Evolutionary conservation across 2,113 vertebrate species (phyloP).

Genomic region (Pterocles gutturalis): DNA sequence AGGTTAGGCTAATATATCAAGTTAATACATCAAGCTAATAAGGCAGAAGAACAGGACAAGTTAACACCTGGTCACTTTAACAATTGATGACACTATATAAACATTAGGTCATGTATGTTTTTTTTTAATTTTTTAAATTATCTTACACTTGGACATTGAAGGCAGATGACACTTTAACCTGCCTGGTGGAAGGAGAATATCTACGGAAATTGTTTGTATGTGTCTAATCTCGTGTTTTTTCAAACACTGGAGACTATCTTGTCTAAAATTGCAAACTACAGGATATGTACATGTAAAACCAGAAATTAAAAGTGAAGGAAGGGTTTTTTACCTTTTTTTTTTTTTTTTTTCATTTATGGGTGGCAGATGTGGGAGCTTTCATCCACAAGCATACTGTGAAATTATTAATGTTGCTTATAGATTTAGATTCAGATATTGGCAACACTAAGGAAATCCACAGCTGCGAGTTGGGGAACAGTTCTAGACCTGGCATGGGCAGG

Average conservation of each 20-base stretch:
- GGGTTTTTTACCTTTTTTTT: rapidly evolving
- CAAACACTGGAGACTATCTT: neutral
- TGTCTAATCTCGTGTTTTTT: neutral
- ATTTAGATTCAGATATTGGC: neutral
- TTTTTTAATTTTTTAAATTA: neutral
- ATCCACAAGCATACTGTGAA: neutral
- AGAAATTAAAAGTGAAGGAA: neutral
- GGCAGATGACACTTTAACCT: neutral
- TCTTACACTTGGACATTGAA: neutral
- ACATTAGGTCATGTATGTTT: neutral
- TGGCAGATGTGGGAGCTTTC: neutral
- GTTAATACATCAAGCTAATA: neutral
- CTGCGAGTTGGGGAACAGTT: neutral
- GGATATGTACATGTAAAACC: neutral
- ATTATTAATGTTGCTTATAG: neutral
- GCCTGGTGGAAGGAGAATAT: neutral
- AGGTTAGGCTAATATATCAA: neutral
- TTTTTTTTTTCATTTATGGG: neutral
- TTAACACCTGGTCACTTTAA: neutral
- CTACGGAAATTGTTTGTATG: neutral
- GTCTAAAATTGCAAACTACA: neutral
- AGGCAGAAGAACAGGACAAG: neutral
- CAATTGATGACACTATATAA: neutral
- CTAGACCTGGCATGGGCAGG: neutral
- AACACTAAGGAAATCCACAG: neutral